Evolutionary conservation across 2,888 invertebrate species (phyloP).

Genomic region (Anticlea derivata): DNA sequence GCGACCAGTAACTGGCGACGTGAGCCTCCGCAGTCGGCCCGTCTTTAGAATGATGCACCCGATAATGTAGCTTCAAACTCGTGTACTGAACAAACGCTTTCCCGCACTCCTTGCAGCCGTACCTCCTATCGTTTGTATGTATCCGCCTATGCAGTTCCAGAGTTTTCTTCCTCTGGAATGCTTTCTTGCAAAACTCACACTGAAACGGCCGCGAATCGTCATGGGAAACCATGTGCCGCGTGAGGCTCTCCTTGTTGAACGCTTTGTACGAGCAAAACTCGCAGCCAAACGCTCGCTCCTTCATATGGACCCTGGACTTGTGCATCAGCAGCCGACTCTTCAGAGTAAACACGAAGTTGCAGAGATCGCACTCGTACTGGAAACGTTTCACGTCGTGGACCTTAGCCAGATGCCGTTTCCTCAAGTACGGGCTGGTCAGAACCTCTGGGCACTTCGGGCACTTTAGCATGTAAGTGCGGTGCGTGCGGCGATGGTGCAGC

Average conservation of each 20-base stretch:
- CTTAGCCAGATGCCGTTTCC: conserved; percentile 60
- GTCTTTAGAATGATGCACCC: conserved; percentile 71
- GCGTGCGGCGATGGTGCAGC: conserved; percentile 40
- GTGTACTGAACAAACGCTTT: conserved; percentile 83
- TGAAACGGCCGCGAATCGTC: conserved; percentile 81
- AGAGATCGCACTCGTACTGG: conserved; percentile 63
- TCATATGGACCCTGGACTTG: conserved; percentile 62
- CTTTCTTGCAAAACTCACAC: conserved; percentile 82
- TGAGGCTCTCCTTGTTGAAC: conserved; percentile 70
- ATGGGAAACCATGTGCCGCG: conserved; percentile 82
- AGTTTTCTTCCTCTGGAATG: conserved; percentile 83
- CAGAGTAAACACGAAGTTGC: conserved; percentile 54
- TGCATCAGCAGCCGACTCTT: conserved; percentile 59
- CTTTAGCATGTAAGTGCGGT: conserved; percentile 39
- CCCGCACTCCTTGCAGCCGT: conserved; percentile 72
- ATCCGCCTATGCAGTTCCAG: conserved; percentile 80
- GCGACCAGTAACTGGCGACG: conserved; percentile 15
- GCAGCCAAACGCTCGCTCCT: conserved; percentile 59
- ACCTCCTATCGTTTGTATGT: conserved; percentile 82
- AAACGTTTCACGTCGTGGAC: conserved; percentile 62
- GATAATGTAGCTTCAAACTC: conserved; percentile 81
- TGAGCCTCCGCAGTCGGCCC: conserved; percentile 26
- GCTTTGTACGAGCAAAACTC: conserved; percentile 68
- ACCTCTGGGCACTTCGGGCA: conserved; percentile 65
- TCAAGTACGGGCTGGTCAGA: conserved; percentile 56